Percentiles rank a stretch among this genome's conserved stretches.
phyloP scores from a whole-genome alignment of 2,888 invertebrate genomes.

The Hyposoter dolosus region DNA sequence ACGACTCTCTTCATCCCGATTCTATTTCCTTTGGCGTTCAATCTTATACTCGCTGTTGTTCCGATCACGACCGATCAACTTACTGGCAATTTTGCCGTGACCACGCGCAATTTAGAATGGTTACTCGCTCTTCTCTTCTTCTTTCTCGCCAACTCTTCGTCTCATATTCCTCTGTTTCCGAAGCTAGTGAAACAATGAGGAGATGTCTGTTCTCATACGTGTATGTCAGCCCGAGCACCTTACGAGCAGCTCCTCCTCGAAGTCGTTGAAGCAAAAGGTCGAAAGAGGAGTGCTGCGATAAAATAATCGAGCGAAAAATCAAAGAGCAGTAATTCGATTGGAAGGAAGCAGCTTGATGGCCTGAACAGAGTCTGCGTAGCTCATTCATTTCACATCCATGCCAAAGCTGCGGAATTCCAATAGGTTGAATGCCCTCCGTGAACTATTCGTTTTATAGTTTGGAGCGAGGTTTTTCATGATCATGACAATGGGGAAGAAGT shows the following conservation, averaged over 20 bases:
- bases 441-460: conserved; percentile 5
- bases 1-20: conserved; percentile 69
- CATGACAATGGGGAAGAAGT: conserved; percentile 24
- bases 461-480: conserved; percentile 15
- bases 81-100: conserved; percentile 24
- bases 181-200: conserved; percentile 7
- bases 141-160: background rate
- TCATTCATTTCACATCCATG: conserved; percentile 7
- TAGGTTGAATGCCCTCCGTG: background rate
- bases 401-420: background rate
- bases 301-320: background rate
- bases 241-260: background rate
- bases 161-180: background rate
- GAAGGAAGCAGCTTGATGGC: conserved; percentile 12
- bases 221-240: background rate
- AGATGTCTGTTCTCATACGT: background rate
- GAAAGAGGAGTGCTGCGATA: conserved; percentile 15
- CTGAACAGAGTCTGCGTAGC: background rate
- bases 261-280: conserved; percentile 12
- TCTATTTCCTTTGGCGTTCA: conserved; percentile 59
- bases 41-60: conserved; percentile 40
- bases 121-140: background rate
- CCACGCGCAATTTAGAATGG: conserved; percentile 8
- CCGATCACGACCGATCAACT: conserved; percentile 39
- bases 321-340: conserved; percentile 37